Conservation (phyloP, 2,888 invertebrate genomes). For the Cosmia trapezina region DNA sequence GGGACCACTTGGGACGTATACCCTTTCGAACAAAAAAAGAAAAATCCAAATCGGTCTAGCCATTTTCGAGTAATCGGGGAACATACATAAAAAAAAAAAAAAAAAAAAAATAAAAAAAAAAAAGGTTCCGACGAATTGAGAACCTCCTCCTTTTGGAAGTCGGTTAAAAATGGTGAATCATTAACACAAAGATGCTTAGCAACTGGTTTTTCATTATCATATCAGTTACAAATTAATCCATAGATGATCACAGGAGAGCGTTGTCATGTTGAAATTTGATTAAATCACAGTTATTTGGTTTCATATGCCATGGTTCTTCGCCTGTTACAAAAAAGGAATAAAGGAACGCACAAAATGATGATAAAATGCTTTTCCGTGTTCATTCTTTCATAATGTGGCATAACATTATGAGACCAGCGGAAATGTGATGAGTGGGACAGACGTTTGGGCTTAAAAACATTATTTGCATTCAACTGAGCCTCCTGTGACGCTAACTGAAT, state of each 20-base stretch:
- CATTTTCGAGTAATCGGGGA: no score
- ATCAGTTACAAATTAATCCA: not conserved
- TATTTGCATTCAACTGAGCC: conserved; percentile 25
- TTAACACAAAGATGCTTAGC: not conserved
- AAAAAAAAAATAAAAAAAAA: no score
- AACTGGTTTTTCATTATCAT: not conserved
- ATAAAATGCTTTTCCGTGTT: conserved; percentile 40
- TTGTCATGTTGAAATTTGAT: conserved; percentile 20
- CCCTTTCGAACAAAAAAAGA: no score
- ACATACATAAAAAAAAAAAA: no score
- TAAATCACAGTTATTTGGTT: conserved; percentile 11
- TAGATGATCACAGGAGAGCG: conserved; percentile 15
- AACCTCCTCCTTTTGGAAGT: no score
- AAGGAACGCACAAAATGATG: conserved; percentile 28
- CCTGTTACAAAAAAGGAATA: not conserved
- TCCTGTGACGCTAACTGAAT: conserved; percentile 16
- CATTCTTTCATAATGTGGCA: conserved; percentile 30
- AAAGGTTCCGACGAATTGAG: no score
- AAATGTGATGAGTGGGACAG: conserved; percentile 29
- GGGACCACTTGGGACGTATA: no score
- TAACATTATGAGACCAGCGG: conserved; percentile 18
- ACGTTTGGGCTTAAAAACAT: conserved; percentile 30
- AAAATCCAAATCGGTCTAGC: no score
- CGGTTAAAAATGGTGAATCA: not conserved
- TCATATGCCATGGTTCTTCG: conserved; percentile 4